Conservation (phyloP, 2,113 vertebrate species). For the Neopipo cinnamomea region DNA sequence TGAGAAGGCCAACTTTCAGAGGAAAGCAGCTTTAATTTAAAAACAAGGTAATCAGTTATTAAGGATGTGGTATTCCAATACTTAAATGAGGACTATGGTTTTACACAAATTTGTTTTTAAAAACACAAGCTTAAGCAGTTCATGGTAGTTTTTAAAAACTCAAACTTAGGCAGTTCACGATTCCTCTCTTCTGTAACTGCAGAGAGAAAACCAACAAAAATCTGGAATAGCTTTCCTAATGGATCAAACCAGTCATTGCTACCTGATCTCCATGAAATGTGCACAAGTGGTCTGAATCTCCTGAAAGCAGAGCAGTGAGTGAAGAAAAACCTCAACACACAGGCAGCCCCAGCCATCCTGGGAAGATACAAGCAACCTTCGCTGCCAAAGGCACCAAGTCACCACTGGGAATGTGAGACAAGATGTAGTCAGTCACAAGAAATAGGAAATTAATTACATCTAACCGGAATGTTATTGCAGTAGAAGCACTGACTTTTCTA, state of each 20-base stretch:
- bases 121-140: background rate
- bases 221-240: background rate
- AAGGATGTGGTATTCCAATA: background rate
- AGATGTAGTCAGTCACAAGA: background rate
- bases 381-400: background rate
- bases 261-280: accelerated
- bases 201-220: background rate
- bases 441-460: background rate
- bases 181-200: background rate
- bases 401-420: background rate
- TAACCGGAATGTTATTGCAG: background rate
- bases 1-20: background rate
- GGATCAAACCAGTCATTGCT: accelerated
- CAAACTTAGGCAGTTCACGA: background rate
- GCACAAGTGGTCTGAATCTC: background rate
- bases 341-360: background rate
- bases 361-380: background rate
- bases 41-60: background rate
- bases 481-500: background rate
- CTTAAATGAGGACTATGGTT: background rate
- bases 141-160: background rate
- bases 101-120: background rate
- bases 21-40: background rate
- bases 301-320: background rate
- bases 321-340: background rate